Evolutionary conservation across 30 jellyfish, hydroid and myxozoan species (phyloP).

Genomic region (Morbakka virulenta): DNA sequence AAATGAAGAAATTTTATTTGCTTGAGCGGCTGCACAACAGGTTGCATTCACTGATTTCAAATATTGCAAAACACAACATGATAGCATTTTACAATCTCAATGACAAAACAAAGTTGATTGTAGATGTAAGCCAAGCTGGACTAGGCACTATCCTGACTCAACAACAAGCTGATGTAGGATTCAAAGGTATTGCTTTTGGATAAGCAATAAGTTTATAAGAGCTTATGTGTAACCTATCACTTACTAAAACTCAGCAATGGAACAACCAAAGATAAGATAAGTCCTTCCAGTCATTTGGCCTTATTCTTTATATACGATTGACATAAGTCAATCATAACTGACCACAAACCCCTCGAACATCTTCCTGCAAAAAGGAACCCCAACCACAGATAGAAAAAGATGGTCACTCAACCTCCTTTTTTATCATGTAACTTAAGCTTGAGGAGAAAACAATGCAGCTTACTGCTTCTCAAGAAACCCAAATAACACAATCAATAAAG

Average conservation of each 20-base stretch:
- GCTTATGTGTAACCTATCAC: too few species aligned
- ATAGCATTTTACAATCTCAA: constrained; percentile 39
- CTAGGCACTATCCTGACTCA: constrained; percentile 55
- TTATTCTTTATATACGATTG: constrained; percentile 25
- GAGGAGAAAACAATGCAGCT: constrained; percentile 45
- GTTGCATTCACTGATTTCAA: background rate
- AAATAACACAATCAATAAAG: constrained; percentile 26
- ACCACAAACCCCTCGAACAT: constrained; percentile 39
- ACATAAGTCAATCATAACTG: constrained; percentile 33
- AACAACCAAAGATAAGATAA: constrained; percentile 44
- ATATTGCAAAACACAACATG: constrained; percentile 11
- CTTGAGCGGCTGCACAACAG: constrained; percentile 6
- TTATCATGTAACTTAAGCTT: constrained; percentile 2
- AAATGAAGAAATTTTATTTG: constrained; percentile 10
- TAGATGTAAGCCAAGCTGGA: constrained; percentile 42
- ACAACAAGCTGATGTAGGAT: constrained; percentile 19
- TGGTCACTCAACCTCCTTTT: constrained; percentile 1
- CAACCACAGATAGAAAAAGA: constrained; percentile 6
- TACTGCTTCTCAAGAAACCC: constrained; percentile 38
- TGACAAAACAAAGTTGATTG: constrained; percentile 25
- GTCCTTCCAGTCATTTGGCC: constrained; percentile 46
- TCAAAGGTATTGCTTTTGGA: constrained; percentile 28
- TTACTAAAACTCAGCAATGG: constrained; percentile 32
- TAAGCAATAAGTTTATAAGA: too few species aligned
- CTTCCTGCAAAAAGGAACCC: constrained; percentile 19